Evolutionary conservation across 2,797 vertebrate genomes (phyloP).

Genomic region (Gallinago nigripennis): DNA sequence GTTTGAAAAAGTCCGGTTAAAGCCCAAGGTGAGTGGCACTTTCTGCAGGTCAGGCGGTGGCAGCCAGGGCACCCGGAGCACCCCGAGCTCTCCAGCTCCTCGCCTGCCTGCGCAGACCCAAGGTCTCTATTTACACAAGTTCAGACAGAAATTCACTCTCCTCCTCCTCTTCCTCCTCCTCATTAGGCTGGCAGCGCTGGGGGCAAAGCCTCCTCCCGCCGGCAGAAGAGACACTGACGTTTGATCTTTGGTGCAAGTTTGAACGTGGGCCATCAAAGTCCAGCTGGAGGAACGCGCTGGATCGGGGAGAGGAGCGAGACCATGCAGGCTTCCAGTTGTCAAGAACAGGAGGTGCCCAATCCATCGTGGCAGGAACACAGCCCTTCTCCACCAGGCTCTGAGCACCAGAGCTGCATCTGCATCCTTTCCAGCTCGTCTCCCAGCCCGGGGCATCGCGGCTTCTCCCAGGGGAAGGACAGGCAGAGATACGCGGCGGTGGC

Average conservation of each 20-base stretch:
- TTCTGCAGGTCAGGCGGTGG: neutral
- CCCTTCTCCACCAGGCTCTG: neutral
- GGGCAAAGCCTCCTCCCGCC: neutral
- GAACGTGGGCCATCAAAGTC: neutral
- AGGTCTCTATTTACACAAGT: constrained; percentile 37
- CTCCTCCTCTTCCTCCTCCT: neutral
- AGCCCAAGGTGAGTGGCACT: constrained; percentile 56
- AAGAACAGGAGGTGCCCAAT: neutral
- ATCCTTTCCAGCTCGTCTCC: neutral
- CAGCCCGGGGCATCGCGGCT: neutral
- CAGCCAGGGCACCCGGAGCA: neutral
- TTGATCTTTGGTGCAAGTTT: constrained; percentile 82
- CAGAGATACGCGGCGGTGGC: neutral
- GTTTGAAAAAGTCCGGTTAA: constrained; percentile 23
- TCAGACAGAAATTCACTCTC: constrained; percentile 11
- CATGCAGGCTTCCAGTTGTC: neutral
- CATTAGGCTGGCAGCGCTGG: neutral
- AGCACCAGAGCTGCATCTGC: neutral
- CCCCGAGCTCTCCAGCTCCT: neutral
- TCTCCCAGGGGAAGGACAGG: neutral
- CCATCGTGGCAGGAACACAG: neutral
- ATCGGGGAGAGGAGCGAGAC: neutral
- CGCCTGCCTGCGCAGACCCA: fast-evolving
- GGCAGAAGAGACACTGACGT: constrained; percentile 44
- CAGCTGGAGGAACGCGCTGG: neutral